A percentile compares a stretch with the other conserved stretches of the same genome.
Conservation (phyloP, 2,797 vertebrate genomes). For the Anabacerthia variegaticeps region DNA sequence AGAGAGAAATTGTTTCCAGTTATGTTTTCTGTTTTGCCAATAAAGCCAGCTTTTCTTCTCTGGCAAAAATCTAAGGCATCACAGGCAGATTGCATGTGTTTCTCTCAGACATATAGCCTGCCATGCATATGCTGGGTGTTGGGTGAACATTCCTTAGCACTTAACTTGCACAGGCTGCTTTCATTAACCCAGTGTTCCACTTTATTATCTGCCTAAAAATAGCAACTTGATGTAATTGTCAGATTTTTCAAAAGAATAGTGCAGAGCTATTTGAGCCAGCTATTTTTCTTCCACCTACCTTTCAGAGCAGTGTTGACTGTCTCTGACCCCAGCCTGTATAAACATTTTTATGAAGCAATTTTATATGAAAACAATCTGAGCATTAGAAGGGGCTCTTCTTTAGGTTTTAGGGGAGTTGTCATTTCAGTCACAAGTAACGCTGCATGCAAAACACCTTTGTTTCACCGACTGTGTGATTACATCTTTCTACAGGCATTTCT, state of each 20-base stretch:
- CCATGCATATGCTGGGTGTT: background rate
- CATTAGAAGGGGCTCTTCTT: background rate
- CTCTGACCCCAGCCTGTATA: background rate
- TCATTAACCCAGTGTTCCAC: conserved; percentile 11
- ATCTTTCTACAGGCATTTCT: conserved; percentile 12
- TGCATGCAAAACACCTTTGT: background rate
- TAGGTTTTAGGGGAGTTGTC: background rate
- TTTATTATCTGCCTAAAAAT: conserved; percentile 21
- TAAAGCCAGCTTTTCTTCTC: background rate
- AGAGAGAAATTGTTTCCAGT: background rate
- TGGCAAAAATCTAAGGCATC: background rate
- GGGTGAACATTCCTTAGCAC: background rate
- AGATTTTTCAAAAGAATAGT: background rate
- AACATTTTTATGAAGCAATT: background rate
- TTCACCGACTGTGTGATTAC: background rate
- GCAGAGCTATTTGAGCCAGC: background rate
- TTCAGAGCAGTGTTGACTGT: background rate
- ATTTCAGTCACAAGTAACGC: background rate
- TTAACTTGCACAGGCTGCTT: background rate
- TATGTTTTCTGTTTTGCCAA: background rate
- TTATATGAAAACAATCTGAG: background rate
- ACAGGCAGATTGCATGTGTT: background rate
- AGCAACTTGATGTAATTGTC: background rate
- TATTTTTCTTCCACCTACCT: background rate
- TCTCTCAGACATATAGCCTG: background rate